phyloP scores from a whole-genome alignment of 2,888 invertebrate genomes.

The Xestoiulus laeticollis region DNA sequence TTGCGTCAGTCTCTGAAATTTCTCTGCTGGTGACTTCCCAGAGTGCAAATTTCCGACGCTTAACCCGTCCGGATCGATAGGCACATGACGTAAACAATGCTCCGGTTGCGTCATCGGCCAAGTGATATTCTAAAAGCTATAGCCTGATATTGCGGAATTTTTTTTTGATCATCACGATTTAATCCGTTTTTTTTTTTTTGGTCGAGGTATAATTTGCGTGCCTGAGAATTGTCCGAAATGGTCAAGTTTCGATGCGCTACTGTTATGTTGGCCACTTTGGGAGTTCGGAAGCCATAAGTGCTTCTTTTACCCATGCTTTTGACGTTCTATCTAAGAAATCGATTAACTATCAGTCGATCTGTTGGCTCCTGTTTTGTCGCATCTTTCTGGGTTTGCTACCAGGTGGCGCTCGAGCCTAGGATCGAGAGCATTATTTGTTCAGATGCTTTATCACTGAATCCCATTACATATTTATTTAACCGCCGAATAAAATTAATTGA shows the following conservation, averaged over 20 bases:
- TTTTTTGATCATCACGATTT: neutral
- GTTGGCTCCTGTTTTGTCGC: neutral
- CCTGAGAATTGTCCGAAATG: neutral
- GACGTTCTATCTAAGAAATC: neutral
- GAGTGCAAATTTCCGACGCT: neutral
- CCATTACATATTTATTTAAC: too few species aligned
- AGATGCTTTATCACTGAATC: too few species aligned
- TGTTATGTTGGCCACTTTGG: neutral
- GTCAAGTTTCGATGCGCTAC: neutral
- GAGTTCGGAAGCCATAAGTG: too few species aligned
- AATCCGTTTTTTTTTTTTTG: neutral
- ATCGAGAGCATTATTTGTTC: too few species aligned
- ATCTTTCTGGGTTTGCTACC: neutral
- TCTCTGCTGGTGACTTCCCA: neutral
- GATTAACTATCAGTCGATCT: neutral
- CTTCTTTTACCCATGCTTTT: too few species aligned
- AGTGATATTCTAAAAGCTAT: neutral
- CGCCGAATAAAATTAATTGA: too few species aligned
- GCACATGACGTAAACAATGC: slow-evolving; percentile 10
- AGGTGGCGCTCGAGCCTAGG: neutral
- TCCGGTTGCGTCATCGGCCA: neutral
- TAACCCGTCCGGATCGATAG: neutral
- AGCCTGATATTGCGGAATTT: neutral
- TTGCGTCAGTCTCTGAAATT: neutral
- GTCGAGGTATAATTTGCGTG: neutral